A percentile compares a stretch with the other conserved stretches of the same genome.
Conservation (phyloP, 2,888 invertebrate genomes). For the Hydraecia micacea region DNA sequence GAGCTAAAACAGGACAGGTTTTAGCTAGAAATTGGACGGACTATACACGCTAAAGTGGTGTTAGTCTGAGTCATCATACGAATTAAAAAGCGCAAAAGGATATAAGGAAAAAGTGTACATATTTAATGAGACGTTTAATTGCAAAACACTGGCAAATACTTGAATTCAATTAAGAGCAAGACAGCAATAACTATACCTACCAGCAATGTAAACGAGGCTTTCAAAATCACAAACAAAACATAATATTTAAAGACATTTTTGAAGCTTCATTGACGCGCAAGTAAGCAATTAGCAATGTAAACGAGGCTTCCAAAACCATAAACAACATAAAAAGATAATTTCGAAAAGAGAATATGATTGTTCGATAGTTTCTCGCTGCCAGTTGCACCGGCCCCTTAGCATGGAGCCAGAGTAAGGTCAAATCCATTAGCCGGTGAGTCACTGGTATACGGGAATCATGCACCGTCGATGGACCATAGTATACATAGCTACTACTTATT, state of each 20-base stretch:
- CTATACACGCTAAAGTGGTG: slow-evolving; percentile 8
- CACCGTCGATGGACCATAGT: slow-evolving; percentile 54
- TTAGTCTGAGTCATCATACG: slow-evolving; percentile 42
- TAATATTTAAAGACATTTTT: background rate
- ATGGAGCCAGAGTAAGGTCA: slow-evolving; percentile 70
- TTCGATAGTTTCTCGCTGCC: slow-evolving; percentile 43
- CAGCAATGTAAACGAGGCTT: background rate
- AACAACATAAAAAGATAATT: background rate
- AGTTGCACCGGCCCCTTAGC: slow-evolving; percentile 64
- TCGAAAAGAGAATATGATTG: slow-evolving; percentile 28
- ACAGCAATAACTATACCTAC: background rate
- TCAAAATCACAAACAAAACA: background rate
- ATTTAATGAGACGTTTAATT: slow-evolving; percentile 1
- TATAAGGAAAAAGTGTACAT: slow-evolving; percentile 28
- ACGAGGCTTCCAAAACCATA: background rate
- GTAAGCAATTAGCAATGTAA: background rate
- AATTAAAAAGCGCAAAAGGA: slow-evolving; percentile 23
- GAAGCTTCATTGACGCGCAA: background rate
- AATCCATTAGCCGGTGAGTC: slow-evolving; percentile 73
- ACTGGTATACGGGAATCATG: slow-evolving; percentile 64
- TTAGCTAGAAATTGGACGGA: slow-evolving; percentile 25
- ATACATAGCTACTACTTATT: slow-evolving; percentile 25
- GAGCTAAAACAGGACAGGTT: slow-evolving; percentile 44
- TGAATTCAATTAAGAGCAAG: background rate
- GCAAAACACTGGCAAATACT: background rate